A percentile compares a stretch with the other conserved stretches of the same genome.
Conservation (phyloP, 1,140 invertebrate species). For the Drosophila arizonae region DNA sequence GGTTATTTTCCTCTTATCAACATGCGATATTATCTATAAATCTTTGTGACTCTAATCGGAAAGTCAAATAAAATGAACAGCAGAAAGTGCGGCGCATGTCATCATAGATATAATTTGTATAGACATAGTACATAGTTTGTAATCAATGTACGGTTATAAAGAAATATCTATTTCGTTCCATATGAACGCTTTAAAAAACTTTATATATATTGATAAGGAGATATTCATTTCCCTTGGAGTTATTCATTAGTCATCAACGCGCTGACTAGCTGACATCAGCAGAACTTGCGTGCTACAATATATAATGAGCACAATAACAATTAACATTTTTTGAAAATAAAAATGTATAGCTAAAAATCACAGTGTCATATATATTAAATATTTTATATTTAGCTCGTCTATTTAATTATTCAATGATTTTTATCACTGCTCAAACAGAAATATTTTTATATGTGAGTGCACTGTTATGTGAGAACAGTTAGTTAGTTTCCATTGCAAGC, state of each 20-base stretch:
- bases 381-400: not conserved
- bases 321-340: not conserved
- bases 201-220: conserved; percentile 6
- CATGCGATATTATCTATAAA: conserved; percentile 31
- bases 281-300: conserved; percentile 15
- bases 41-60: not conserved
- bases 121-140: not conserved
- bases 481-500: not conserved
- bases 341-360: not conserved
- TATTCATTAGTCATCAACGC: conserved; percentile 30
- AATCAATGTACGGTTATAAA: conserved; percentile 2
- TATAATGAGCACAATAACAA: not conserved
- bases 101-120: not conserved
- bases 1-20: conserved; percentile 32
- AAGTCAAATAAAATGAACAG: conserved; percentile 12
- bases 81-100: not conserved
- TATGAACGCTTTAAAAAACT: not conserved
- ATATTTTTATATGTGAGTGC: not conserved
- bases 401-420: not conserved
- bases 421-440: too few species aligned
- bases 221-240: not conserved
- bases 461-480: conserved; percentile 1
- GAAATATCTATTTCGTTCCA: not conserved
- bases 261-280: conserved; percentile 45
- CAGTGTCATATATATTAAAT: not conserved